These are phyloP conservation scores for Hemiprocne comata DNA, from an alignment of 2,113 vertebrate species.

Conservation along the genomic window DNA sequence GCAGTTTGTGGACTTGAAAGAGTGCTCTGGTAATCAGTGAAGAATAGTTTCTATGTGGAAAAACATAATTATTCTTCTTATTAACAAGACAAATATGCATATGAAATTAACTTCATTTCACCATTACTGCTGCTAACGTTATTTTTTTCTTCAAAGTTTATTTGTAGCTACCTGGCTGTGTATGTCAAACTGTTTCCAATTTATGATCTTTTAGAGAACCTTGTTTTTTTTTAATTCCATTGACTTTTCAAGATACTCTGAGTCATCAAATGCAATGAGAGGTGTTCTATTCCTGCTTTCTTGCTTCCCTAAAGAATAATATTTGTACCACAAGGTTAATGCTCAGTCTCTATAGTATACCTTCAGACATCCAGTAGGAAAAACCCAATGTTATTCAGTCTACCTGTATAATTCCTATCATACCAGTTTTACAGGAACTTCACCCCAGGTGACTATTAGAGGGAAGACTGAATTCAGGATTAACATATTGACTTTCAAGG, in stretches of 20 bases:
- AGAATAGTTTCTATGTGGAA: neutral
- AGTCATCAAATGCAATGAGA: neutral
- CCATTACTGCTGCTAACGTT: neutral
- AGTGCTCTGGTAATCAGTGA: neutral
- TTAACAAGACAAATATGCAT: neutral
- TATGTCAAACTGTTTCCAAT: neutral
- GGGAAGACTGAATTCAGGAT: neutral
- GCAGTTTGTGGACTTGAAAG: neutral
- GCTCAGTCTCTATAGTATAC: neutral
- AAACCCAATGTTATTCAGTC: neutral
- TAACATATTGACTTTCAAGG: conserved; percentile 8
- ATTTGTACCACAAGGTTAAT: neutral
- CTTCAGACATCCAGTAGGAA: neutral
- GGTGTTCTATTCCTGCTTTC: neutral
- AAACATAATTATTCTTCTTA: neutral
- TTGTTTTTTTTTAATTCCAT: neutral
- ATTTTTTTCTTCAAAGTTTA: neutral
- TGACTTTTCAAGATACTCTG: neutral
- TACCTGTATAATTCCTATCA: neutral
- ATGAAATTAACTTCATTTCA: neutral
- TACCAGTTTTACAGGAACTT: neutral
- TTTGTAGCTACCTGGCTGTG: neutral
- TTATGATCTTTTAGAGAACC: neutral
- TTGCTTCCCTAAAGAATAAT: neutral
- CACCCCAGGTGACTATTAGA: neutral